Conservation (phyloP, 2,113 vertebrate species). For the Falco punctatus region DNA sequence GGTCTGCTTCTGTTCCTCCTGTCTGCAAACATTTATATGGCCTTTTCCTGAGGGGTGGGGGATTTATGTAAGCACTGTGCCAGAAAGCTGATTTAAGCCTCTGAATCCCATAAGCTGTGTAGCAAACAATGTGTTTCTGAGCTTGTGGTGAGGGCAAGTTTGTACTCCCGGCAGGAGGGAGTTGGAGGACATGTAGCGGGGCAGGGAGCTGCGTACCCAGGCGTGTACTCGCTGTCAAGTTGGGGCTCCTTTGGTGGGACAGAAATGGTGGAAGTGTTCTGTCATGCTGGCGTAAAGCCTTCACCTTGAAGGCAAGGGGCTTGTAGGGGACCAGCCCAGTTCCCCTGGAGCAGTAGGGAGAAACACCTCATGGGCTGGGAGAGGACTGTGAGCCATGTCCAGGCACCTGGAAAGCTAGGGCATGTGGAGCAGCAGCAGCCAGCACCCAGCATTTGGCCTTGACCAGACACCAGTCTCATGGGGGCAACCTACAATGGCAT, state of each 20-base stretch:
- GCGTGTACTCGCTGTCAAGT: background rate
- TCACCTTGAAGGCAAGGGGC: background rate
- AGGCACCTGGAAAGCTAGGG: background rate
- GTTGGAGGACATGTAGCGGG: background rate
- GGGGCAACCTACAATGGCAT: background rate
- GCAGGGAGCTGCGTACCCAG: background rate
- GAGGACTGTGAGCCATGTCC: background rate
- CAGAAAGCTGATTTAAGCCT: background rate
- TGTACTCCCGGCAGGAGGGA: background rate
- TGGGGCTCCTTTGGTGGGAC: background rate
- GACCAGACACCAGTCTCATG: accelerated
- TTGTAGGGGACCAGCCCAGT: background rate
- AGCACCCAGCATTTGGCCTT: background rate
- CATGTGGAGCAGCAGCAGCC: background rate
- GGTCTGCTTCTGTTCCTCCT: background rate
- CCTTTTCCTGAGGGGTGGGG: background rate
- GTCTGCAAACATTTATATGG: background rate
- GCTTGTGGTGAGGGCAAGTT: background rate
- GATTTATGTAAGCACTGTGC: background rate
- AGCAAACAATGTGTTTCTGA: background rate
- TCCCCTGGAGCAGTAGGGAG: background rate
- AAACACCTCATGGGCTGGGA: background rate
- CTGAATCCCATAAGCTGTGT: background rate
- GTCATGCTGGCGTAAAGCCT: background rate
- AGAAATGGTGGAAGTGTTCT: background rate